Conservation (phyloP, 53 echinoderm and acorn worm genomes). For the Luidia sarsii region DNA sequence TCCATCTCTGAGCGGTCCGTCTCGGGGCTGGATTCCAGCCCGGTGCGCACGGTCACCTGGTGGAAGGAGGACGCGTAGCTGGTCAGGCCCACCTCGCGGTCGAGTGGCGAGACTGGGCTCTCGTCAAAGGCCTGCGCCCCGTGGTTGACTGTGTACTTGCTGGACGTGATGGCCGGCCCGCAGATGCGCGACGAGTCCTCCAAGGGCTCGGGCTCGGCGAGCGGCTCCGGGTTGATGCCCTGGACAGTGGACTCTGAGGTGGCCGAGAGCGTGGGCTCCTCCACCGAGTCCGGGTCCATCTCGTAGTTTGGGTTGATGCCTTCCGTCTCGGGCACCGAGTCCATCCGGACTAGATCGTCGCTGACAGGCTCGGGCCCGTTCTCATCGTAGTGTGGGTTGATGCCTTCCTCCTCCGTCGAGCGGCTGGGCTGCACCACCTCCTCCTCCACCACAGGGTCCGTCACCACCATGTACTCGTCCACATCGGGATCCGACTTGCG, state of each 20-base stretch:
- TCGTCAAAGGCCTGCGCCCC: slow-evolving; percentile 85
- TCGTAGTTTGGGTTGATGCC: slow-evolving; percentile 71
- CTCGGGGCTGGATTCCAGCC: slow-evolving; percentile 55
- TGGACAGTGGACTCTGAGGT: slow-evolving; percentile 79
- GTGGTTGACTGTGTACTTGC: slow-evolving; percentile 65
- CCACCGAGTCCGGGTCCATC: slow-evolving; percentile 68
- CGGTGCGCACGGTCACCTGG: slow-evolving; percentile 56
- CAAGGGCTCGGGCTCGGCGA: slow-evolving; percentile 80
- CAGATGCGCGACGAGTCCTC: slow-evolving; percentile 69
- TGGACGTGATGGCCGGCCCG: slow-evolving; percentile 79
- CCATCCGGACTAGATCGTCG: slow-evolving; percentile 21
- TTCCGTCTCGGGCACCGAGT: slow-evolving; percentile 52
- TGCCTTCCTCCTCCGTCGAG: slow-evolving; percentile 63
- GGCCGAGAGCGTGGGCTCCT: slow-evolving; percentile 66
- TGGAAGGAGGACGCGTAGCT: slow-evolving; percentile 24
- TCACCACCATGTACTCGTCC: slow-evolving; percentile 65
- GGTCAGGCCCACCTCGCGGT: slow-evolving; percentile 46
- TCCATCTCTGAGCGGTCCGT: slow-evolving; percentile 49
- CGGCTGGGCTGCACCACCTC: slow-evolving; percentile 59
- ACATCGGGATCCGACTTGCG: slow-evolving; percentile 79
- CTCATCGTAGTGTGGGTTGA: slow-evolving; percentile 71
- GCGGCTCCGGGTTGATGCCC: slow-evolving; percentile 89
- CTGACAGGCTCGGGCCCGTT: slow-evolving; percentile 68
- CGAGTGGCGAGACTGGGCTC: slow-evolving; percentile 32
- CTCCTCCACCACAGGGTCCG: slow-evolving; percentile 56